phyloP scores from a whole-genome alignment of 2,888 invertebrate species.

The Chymomyza procnemis region DNA sequence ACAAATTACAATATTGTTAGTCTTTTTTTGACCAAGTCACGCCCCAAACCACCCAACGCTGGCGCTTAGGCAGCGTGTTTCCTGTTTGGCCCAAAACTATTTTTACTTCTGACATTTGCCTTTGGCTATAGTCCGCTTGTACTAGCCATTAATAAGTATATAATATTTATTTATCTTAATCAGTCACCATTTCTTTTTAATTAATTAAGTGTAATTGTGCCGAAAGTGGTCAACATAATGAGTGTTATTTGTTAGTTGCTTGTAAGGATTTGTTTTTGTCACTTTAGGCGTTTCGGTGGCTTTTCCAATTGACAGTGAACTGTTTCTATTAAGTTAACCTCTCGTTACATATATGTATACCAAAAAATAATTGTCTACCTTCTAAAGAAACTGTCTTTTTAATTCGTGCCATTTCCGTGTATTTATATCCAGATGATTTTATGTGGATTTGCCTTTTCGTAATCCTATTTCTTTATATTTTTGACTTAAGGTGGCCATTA shows the following conservation, averaged over 20 bases:
- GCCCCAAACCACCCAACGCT: background rate
- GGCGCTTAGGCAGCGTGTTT: background rate
- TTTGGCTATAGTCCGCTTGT: background rate
- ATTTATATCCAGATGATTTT: no score
- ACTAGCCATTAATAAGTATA: background rate
- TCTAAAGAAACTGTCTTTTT: no score
- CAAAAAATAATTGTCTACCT: no score
- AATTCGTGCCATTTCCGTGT: no score
- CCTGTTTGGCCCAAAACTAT: constrained; percentile 39
- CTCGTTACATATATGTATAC: no score
- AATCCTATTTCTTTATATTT: no score
- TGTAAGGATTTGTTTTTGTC: background rate
- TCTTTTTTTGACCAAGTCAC: background rate
- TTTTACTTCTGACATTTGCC: constrained; percentile 58
- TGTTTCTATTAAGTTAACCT: no score
- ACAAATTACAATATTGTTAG: constrained; percentile 65
- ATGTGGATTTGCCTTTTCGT: no score
- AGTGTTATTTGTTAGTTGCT: background rate
- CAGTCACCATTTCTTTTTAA: background rate
- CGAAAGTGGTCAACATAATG: background rate
- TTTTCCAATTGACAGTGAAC: no score
- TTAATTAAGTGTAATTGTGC: background rate
- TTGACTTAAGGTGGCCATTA: no score
- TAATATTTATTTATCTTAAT: background rate
- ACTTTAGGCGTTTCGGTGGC: no score